phyloP scores from a whole-genome alignment of 1,140 invertebrate genomes.

The Pectinophora gossypiella region DNA sequence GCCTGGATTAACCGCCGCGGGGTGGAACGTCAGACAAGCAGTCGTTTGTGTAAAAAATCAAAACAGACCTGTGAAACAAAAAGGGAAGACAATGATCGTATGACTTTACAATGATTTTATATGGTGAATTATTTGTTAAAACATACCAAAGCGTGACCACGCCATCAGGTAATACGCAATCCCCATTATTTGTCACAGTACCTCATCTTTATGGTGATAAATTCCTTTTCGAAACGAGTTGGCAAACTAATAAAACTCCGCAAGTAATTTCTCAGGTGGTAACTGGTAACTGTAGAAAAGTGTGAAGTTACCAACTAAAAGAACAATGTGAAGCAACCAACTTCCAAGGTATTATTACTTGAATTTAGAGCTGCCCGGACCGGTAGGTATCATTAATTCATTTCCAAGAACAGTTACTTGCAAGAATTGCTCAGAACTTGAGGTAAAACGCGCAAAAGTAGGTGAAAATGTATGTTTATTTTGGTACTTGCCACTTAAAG shows the following conservation, averaged over 20 bases:
- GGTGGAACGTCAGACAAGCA: too few relatives aligned
- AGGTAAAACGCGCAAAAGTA: too few relatives aligned
- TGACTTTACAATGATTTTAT: too few relatives aligned
- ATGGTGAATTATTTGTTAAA: too few relatives aligned
- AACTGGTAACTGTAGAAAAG: constrained; percentile 6
- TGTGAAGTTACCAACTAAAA: constrained; percentile 2
- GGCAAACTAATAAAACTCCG: constrained; percentile 16
- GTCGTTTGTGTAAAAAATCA: too few relatives aligned
- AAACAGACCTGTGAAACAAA: too few relatives aligned
- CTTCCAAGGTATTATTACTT: neutral
- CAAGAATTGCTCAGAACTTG: too few relatives aligned
- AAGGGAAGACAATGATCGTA: too few relatives aligned
- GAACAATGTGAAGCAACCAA: neutral
- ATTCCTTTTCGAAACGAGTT: neutral
- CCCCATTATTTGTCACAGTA: neutral
- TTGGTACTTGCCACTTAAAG: too few relatives aligned
- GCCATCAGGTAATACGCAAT: neutral
- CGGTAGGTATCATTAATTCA: neutral
- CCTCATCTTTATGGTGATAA: constrained; percentile 1
- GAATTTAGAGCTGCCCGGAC: neutral
- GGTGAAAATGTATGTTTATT: too few relatives aligned
- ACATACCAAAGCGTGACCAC: too few relatives aligned
- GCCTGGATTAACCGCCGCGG: too few relatives aligned
- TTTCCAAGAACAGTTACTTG: neutral
- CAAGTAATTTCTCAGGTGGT: constrained; percentile 18